Conservation (phyloP, 2,888 invertebrate genomes). For the Phyllotreta striolata region DNA sequence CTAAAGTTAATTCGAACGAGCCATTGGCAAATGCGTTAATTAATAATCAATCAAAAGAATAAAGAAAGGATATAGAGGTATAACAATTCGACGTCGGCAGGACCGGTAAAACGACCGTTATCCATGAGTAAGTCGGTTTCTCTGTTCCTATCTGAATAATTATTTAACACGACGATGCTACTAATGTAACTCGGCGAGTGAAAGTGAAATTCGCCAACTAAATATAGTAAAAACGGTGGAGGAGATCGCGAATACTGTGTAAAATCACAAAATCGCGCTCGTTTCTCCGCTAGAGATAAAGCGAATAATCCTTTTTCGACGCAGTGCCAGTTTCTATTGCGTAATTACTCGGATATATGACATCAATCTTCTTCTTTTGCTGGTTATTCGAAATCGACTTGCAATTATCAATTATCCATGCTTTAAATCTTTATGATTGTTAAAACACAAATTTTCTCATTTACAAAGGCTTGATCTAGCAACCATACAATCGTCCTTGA, state of each 20-base stretch:
- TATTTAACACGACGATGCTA: conserved; percentile 29
- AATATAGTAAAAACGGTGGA: conserved; percentile 19
- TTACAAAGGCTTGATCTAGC: too few relatives aligned
- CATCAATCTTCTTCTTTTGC: too few relatives aligned
- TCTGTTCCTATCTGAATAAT: conserved; percentile 31
- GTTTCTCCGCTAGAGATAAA: conserved; percentile 15
- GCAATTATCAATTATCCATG: too few relatives aligned
- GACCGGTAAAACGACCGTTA: conserved; percentile 24
- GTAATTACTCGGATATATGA: too few relatives aligned
- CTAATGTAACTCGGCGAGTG: conserved; percentile 29
- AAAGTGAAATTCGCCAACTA: conserved; percentile 32
- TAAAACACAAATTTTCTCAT: too few relatives aligned
- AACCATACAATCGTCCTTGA: too few relatives aligned
- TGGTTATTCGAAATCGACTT: too few relatives aligned
- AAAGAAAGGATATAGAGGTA: conserved; percentile 1
- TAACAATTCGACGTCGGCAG: background rate
- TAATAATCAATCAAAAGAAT: conserved; percentile 10
- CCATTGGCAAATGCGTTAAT: too few relatives aligned
- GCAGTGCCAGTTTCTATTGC: too few relatives aligned
- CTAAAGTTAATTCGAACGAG: too few relatives aligned
- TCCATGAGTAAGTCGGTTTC: conserved; percentile 34
- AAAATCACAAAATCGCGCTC: conserved; percentile 12
- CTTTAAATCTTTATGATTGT: too few relatives aligned
- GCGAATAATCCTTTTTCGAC: background rate
- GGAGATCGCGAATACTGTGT: conserved; percentile 19